Evolutionary conservation across 2,888 invertebrate genomes (phyloP).

Genomic region (Leuctra nigra): DNA sequence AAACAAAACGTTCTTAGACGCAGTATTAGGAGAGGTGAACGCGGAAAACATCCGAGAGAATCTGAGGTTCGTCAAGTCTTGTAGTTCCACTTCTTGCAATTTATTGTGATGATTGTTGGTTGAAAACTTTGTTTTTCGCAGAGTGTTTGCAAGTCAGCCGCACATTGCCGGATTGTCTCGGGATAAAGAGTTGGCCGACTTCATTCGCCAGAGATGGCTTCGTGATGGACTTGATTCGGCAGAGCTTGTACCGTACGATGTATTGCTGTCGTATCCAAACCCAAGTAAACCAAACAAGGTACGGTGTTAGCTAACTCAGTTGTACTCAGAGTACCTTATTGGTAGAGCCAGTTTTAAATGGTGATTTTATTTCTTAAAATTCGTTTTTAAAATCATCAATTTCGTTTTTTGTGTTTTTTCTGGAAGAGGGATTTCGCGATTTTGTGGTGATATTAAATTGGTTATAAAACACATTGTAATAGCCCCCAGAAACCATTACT

Average conservation of each 20-base stretch:
- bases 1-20: background rate
- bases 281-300: constrained; percentile 3
- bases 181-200: background rate
- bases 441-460: no score
- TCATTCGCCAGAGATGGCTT: background rate
- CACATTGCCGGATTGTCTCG: background rate
- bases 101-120: background rate
- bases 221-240: constrained; percentile 1
- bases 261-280: constrained; percentile 6
- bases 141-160: background rate
- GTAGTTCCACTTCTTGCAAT: background rate
- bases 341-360: no score
- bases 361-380: no score
- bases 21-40: background rate
- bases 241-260: background rate
- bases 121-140: background rate
- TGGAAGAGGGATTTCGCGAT: no score
- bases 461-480: no score
- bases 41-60: background rate
- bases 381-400: no score
- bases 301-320: background rate
- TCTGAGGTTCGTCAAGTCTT: background rate
- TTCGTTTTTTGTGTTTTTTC: no score
- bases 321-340: background rate
- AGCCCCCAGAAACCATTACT: no score